phyloP scores from a whole-genome alignment of 2,888 invertebrate genomes.

The Folsomia manolachei region DNA sequence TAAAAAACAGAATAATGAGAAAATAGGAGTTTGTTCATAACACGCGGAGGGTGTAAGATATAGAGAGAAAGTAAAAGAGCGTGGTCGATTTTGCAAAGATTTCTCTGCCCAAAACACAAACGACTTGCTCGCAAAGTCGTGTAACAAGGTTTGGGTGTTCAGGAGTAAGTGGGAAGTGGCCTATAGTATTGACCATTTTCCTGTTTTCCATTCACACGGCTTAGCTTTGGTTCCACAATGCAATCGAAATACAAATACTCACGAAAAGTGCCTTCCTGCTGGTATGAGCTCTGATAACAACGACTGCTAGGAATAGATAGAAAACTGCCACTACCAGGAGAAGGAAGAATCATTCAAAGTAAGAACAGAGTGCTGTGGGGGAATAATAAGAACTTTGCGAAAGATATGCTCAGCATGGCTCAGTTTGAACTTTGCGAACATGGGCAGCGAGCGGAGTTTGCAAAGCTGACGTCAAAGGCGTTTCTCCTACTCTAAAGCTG shows the following conservation, averaged over 20 bases:
- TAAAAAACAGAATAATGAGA: neutral
- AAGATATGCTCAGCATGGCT: neutral
- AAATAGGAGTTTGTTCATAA: neutral
- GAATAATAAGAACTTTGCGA: neutral
- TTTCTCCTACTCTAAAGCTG: constrained; percentile 23
- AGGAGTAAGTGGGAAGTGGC: too few relatives aligned
- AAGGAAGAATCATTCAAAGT: neutral
- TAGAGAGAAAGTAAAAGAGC: neutral
- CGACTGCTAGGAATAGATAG: neutral
- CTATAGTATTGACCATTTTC: too few relatives aligned
- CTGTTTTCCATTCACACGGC: neutral
- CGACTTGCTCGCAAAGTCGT: too few relatives aligned
- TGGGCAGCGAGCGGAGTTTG: constrained; percentile 22
- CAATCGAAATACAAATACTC: neutral
- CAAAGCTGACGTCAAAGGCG: constrained; percentile 36
- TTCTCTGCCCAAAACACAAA: too few relatives aligned
- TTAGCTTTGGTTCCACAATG: neutral
- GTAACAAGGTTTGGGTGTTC: too few relatives aligned
- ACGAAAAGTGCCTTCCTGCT: neutral
- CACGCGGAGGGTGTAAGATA: neutral
- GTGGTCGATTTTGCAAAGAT: neutral
- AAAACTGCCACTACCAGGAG: neutral
- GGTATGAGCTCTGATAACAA: neutral
- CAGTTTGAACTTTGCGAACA: neutral
- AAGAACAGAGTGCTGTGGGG: neutral